These are phyloP conservation scores for Cryptocephalus primarius DNA, from an alignment of 2,888 invertebrate species.

Conservation along the genomic window DNA sequence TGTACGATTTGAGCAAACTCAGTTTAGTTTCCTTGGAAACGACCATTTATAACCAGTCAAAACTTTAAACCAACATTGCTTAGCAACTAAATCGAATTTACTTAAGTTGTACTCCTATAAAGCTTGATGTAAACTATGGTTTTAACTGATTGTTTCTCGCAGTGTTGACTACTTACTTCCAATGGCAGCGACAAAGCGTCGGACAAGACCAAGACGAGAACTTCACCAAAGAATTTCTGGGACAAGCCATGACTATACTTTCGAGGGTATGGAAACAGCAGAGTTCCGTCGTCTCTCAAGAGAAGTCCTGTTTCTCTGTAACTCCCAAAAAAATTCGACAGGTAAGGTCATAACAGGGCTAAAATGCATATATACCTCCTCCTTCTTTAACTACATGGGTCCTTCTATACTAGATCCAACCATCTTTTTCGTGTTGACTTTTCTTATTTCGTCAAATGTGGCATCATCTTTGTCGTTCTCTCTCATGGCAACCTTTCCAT, in stretches of 20 bases:
- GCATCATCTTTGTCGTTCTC: neutral
- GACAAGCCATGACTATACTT: slow-evolving; percentile 68
- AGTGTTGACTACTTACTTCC: slow-evolving; percentile 61
- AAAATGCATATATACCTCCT: neutral
- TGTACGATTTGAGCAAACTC: too few relatives aligned
- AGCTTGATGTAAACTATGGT: neutral
- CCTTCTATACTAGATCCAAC: too few relatives aligned
- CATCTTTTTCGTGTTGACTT: too few relatives aligned
- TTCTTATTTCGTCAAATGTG: neutral
- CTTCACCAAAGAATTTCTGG: slow-evolving; percentile 75
- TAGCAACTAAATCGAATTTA: too few relatives aligned
- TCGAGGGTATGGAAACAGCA: slow-evolving; percentile 43
- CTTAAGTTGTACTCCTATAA: neutral
- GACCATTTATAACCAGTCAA: too few relatives aligned
- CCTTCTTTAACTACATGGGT: too few relatives aligned
- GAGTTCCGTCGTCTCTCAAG: slow-evolving; percentile 31
- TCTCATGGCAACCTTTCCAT: neutral
- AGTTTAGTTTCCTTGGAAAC: too few relatives aligned
- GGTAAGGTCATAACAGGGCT: slow-evolving; percentile 48
- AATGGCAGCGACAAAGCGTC: slow-evolving; percentile 71
- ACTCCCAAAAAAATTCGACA: slow-evolving; percentile 68
- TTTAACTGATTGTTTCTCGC: slow-evolving; percentile 16
- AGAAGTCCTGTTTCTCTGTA: slow-evolving; percentile 57
- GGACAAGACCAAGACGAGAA: slow-evolving; percentile 71
- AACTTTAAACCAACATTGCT: too few relatives aligned